Evolutionary conservation across 2,113 vertebrate genomes (phyloP).

Genomic region (Corythaeola cristata): DNA sequence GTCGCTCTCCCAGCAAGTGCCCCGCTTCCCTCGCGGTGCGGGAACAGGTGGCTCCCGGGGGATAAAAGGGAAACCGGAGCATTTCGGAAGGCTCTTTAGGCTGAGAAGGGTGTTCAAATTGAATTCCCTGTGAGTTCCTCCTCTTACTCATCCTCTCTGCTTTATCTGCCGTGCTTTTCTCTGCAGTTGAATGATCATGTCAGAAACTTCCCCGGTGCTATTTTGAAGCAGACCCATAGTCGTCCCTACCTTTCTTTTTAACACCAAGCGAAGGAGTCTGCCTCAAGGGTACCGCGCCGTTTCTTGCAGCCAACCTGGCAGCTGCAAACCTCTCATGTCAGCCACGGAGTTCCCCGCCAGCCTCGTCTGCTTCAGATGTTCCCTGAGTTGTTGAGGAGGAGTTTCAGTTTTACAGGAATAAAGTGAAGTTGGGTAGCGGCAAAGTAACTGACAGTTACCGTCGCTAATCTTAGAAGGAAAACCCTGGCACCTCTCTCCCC

Average conservation of each 20-base stretch:
- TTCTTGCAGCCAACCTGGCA: neutral
- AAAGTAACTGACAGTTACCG: neutral
- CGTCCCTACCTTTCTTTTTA: neutral
- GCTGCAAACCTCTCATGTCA: neutral
- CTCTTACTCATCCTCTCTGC: neutral
- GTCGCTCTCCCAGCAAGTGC: neutral
- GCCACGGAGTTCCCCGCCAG: neutral
- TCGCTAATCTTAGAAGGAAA: neutral
- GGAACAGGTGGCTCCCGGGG: neutral
- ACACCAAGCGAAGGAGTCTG: neutral
- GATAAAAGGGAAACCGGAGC: neutral
- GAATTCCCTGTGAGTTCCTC: neutral
- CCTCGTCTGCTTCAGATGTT: neutral
- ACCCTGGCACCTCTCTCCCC: neutral
- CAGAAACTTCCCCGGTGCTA: neutral
- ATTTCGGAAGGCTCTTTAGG: neutral
- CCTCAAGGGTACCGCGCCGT: neutral
- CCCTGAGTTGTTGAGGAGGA: neutral
- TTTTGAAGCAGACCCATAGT: neutral
- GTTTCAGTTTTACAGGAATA: neutral
- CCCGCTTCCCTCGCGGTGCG: neutral
- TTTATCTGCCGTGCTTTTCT: neutral
- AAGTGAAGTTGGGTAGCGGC: neutral
- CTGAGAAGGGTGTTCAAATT: accelerated
- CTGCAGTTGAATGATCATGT: neutral